A percentile compares a stretch with the other conserved stretches of the same genome.
Evolutionary conservation across 2,113 vertebrate genomes (phyloP).

Genomic region (Riparia riparia): DNA sequence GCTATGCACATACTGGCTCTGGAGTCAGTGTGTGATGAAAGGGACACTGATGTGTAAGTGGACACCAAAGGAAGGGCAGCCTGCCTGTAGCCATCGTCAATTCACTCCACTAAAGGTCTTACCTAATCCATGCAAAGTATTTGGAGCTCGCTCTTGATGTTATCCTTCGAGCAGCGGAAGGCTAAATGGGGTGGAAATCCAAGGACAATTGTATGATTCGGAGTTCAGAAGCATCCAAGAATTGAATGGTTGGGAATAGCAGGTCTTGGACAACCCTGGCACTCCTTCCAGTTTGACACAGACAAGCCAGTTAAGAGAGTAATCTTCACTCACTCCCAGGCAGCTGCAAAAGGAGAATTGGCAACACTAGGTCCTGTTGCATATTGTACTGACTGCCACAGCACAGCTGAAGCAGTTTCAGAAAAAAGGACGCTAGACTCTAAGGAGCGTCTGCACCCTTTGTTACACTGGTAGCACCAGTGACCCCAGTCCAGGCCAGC

Average conservation of each 20-base stretch:
- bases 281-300: background rate
- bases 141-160: background rate
- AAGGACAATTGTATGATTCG: background rate
- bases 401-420: no score
- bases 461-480: background rate
- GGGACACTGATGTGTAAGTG: background rate
- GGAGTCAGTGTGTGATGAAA: background rate
- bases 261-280: background rate
- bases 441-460: background rate
- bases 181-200: background rate
- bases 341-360: background rate
- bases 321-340: background rate
- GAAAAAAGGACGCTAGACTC: background rate
- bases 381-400: background rate
- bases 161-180: background rate
- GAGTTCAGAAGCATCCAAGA: background rate
- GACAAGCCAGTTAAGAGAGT: background rate
- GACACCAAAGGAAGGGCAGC: background rate
- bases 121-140: background rate
- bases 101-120: background rate
- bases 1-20: background rate
- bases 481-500: background rate
- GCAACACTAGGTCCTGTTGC: accelerated
- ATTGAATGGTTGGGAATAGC: background rate
- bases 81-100: background rate